Base-by-base conservation (phyloP, 2,113 vertebrate species). In the Sceloporus undulatus region DNA sequence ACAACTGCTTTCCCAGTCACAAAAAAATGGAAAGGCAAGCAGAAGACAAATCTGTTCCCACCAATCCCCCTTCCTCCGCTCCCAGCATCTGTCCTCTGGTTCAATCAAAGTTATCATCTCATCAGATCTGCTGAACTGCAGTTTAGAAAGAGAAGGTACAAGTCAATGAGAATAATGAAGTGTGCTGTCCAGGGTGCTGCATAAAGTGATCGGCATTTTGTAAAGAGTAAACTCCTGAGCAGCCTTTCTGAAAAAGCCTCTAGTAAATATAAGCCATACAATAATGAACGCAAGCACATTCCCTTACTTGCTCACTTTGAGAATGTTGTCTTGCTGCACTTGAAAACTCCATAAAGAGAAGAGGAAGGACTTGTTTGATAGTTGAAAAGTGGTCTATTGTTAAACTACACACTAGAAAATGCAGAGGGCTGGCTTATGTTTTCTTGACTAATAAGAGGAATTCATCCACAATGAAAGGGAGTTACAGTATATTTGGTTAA, bases 41-140 rank as follows among this genome's bases (percentile, higher is more conserved):
- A 54, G 77, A 66, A 80, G 48, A 85, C 75, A 66, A 85, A 81
- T 54, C 54, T 66, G 27, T 85, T 8, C 18, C 21, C 10, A 13
- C 2, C 27, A 68, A 14, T 27, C 25, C 11, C 13, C 1, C 66
- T 66, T 42, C 4, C 27, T 29, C 40, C 27, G 27, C 23, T 2
- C 42, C 9, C 48, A 4, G 9, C 1, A 29, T 1, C 48, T 52
- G 10, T 34, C 68, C n/a, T 25, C 21, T 40, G 74, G 65, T 70
- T 84, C 74, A 52, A 14, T 85, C 74, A 40, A 68, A 68, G 73
- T 88, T 70, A 76, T 62, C 79, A 54, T 70, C 42, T 65, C 48
- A 68, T 78, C 74, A 23, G 73, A 77, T 70, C n/a, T 84, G 81
- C 62, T 78, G 81, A 78, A 68, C 16, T 77, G 74, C 87, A 66